phyloP scores from a whole-genome alignment of 1,140 invertebrate genomes.

The Drosophila sproati region DNA sequence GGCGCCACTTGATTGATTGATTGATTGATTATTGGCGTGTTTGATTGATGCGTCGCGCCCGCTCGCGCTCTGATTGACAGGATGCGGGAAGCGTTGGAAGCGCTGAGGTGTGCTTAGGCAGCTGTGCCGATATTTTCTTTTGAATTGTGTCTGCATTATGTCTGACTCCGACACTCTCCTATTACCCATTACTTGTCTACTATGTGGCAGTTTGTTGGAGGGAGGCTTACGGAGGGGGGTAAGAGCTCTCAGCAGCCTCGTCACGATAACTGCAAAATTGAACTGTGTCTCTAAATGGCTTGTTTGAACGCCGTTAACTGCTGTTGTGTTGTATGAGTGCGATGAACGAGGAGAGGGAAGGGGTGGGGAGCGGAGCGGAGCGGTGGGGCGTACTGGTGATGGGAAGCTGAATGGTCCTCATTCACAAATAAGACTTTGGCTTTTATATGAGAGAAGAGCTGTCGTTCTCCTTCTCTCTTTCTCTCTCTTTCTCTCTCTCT shows the following conservation, averaged over 20 bases:
- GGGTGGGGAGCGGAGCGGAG: not conserved
- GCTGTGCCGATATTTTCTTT: not conserved
- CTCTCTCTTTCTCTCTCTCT: not conserved
- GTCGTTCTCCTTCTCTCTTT: not conserved
- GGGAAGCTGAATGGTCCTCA: slow-evolving; percentile 2
- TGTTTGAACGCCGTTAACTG: slow-evolving; percentile 44
- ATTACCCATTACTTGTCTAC: not conserved
- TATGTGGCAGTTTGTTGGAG: not conserved
- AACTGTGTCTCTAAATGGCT: slow-evolving; percentile 34
- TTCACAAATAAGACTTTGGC: slow-evolving; percentile 53
- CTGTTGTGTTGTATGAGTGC: slow-evolving; percentile 11
- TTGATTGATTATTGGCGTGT: slow-evolving; percentile 64
- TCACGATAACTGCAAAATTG: slow-evolving; percentile 21
- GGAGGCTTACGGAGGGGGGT: not conserved
- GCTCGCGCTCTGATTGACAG: slow-evolving; percentile 50
- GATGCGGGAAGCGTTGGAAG: slow-evolving; percentile 25
- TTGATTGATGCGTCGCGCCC: slow-evolving; percentile 56
- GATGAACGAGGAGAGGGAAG: not conserved
- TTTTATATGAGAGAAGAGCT: slow-evolving; percentile 37
- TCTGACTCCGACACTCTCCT: not conserved
- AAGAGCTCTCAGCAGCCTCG: not conserved
- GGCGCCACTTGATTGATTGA: slow-evolving; percentile 48
- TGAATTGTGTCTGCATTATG: slow-evolving; percentile 9
- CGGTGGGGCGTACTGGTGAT: not conserved
- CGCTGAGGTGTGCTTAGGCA: slow-evolving; percentile 8